Evolutionary conservation across 1,140 invertebrate genomes (phyloP), one percentile per base, ranked within the genome.

Genomic region (Zophobas atratus): DNA sequence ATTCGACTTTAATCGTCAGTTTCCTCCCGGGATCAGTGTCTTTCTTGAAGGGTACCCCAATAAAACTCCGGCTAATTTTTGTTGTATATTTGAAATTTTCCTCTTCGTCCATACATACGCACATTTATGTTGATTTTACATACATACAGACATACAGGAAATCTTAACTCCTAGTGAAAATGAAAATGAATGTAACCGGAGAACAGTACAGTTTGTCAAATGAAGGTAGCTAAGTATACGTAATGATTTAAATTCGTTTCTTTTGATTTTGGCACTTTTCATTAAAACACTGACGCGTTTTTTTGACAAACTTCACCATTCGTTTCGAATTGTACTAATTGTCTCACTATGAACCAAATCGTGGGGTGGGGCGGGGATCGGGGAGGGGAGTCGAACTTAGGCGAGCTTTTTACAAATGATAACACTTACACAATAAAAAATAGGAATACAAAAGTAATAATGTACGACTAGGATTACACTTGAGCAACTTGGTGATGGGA

Each of bases 71-170:
- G n/a, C n/a, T 67, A 75, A 32, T 79, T 79, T 79, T 78, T 71
- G 63, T 80, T 82, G 78, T 84, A 81, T 84, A 84, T 83, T 84
- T 84, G 79, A 83, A 83, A 80, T 82, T 81, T 84, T 81, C 84
- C 80, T 84, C 77, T 81, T 79, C 82, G 80, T 84, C 80, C 83
- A 83, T 82, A 84, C 84, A 84, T 84, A 84, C 82, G 78, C 81
- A 82, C 82, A 84, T 82, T 80, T 81, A 83, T 75, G 79, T 81
- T 77, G 80, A 79, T 79, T 79, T 79, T 72, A 84, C 82, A 83
- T 80, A 83, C 84, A 84, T 83, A 82, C 84, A 83, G 79, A 84
- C 82, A 81, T 84, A 84, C 81, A 84, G 83, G 82, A 84, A 83
- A 81, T 78, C 71, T 81, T 81, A 81, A 32, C 6, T 6, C 49